Percentiles rank a stretch among this genome's conserved stretches.
Evolutionary conservation across 2,113 vertebrate genomes (phyloP).

Genomic region (Antigone vipio): DNA sequence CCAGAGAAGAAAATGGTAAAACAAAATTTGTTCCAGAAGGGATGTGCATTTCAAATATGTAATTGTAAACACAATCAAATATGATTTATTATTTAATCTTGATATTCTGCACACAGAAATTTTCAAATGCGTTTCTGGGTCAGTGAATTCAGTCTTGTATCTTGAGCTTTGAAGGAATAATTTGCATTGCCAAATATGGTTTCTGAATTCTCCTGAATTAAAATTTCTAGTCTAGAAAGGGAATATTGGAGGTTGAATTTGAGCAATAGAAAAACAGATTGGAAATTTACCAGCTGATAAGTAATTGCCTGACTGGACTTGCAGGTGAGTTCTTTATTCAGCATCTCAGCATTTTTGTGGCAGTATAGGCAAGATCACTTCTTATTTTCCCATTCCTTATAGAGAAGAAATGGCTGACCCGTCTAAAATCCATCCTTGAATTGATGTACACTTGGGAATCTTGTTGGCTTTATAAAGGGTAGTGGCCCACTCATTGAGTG

Average conservation of each 20-base stretch:
- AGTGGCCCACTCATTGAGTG: background rate
- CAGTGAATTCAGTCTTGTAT: constrained; percentile 27
- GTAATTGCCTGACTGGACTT: background rate
- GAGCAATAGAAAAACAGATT: constrained; percentile 13
- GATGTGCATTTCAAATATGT: background rate
- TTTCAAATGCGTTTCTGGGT: background rate
- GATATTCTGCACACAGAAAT: background rate
- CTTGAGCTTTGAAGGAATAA: constrained; percentile 48
- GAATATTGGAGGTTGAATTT: constrained; percentile 41
- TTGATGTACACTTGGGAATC: background rate
- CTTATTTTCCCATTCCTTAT: background rate
- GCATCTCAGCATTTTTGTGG: constrained; percentile 28
- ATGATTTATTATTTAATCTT: constrained; percentile 3
- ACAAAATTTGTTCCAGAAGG: background rate
- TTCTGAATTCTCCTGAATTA: constrained; percentile 54
- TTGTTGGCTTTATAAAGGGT: background rate
- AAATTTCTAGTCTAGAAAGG: constrained; percentile 27
- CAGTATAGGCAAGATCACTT: background rate
- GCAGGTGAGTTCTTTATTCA: constrained; percentile 20
- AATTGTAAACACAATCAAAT: background rate
- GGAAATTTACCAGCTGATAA: constrained; percentile 22
- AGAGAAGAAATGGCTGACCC: background rate
- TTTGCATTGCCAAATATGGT: constrained; percentile 34
- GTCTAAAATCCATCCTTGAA: background rate
- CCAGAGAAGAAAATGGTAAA: background rate